Evolutionary conservation across 2,888 invertebrate genomes (phyloP).

Genomic region (Drepana falcataria): DNA sequence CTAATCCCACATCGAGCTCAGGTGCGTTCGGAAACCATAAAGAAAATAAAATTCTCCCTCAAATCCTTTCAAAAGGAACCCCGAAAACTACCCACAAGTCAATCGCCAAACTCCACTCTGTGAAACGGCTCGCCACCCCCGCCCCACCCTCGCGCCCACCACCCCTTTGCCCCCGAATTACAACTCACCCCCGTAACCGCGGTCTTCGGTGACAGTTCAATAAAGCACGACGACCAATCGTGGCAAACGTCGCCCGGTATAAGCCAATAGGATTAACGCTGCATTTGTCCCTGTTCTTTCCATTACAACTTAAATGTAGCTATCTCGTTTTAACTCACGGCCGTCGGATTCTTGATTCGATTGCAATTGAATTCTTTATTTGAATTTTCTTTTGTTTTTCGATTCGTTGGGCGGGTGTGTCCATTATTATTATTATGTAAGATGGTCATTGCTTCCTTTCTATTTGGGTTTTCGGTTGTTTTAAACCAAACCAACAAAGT

Average conservation of each 20-base stretch:
- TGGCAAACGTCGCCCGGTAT: constrained; percentile 76
- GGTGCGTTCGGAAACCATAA: constrained; percentile 3
- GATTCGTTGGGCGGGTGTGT: constrained; percentile 43
- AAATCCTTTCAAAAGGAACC: constrained; percentile 53
- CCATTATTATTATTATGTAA: constrained; percentile 26
- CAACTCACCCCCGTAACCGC: constrained; percentile 71
- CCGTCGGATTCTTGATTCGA: constrained; percentile 73
- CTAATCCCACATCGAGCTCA: not conserved
- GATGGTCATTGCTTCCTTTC: too few species aligned
- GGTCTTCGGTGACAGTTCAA: constrained; percentile 77
- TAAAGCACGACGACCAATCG: constrained; percentile 76
- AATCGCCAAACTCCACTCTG: constrained; percentile 74
- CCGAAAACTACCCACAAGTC: constrained; percentile 77
- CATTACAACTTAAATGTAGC: constrained; percentile 15
- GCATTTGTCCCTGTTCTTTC: constrained; percentile 41
- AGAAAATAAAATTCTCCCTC: constrained; percentile 4
- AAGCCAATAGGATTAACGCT: constrained; percentile 79
- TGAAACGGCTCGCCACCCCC: constrained; percentile 50
- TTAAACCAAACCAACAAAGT: too few species aligned
- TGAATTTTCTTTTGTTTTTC: constrained; percentile 69
- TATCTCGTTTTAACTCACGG: constrained; percentile 52
- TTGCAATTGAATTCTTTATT: constrained; percentile 73
- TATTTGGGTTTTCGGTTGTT: too few species aligned
- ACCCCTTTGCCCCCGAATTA: constrained; percentile 66
- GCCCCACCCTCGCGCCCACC: constrained; percentile 34